Evolutionary conservation across 2,797 vertebrate genomes (phyloP).

Genomic region (Amblyraja radiata): DNA sequence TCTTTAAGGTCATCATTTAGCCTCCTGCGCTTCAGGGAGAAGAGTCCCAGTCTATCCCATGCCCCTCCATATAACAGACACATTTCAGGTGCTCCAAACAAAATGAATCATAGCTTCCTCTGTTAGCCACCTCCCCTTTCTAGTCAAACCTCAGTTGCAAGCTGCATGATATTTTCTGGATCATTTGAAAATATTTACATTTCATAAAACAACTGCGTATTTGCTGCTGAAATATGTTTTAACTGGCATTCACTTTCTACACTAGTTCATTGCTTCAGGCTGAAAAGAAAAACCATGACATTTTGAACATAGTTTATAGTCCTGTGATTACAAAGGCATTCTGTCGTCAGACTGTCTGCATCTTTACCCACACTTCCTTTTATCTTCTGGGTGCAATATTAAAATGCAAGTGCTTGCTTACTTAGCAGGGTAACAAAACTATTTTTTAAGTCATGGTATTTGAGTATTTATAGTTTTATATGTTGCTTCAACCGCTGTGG

Average conservation of each 20-base stretch:
- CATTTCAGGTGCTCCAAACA: no score
- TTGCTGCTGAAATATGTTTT: not conserved
- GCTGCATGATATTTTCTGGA: not conserved
- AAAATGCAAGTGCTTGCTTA: not conserved
- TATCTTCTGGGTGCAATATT: not conserved
- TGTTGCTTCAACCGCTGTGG: not conserved
- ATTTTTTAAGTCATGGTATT: not conserved
- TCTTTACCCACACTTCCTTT: not conserved
- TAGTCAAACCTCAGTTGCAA: not conserved
- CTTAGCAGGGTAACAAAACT: not conserved
- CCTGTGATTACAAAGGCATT: not conserved
- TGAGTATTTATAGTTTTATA: constrained; percentile 18
- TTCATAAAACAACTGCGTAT: not conserved
- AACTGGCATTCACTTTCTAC: no score
- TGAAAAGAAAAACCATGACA: not conserved
- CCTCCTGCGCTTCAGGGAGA: no score
- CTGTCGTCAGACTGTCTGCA: constrained; percentile 9
- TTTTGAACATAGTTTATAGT: not conserved
- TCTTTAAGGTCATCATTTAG: no score
- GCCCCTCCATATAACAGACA: no score
- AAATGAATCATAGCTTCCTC: not conserved
- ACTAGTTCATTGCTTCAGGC: not conserved
- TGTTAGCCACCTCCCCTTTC: not conserved
- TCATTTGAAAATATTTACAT: not conserved
- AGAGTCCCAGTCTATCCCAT: no score